These are phyloP conservation scores for Etheostoma perlongum DNA, from an alignment of 2,797 vertebrate species.

Conservation along the genomic window DNA sequence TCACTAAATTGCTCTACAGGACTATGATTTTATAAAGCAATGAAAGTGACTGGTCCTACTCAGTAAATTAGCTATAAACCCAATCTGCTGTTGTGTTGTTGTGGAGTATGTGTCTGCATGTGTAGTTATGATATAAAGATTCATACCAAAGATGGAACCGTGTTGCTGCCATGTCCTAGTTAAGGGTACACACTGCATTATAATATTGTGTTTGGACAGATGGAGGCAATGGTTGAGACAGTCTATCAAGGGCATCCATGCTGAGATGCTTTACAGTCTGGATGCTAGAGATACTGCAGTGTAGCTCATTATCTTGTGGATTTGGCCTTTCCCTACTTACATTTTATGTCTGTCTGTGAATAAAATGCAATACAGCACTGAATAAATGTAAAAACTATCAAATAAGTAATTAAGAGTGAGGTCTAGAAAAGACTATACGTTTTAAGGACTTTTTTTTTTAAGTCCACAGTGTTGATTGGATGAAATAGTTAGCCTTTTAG, in stretches of 20 bases:
- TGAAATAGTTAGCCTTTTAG: constrained; percentile 65
- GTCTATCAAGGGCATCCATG: constrained; percentile 67
- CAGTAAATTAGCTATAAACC: constrained; percentile 73
- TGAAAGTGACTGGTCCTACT: constrained; percentile 60
- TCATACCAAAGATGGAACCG: constrained; percentile 46
- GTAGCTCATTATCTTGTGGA: constrained; percentile 33
- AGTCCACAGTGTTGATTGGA: constrained; percentile 45
- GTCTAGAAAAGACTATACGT: constrained; percentile 21
- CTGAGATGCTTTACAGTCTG: constrained; percentile 55
- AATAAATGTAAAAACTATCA: constrained; percentile 45
- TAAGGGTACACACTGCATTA: constrained; percentile 60
- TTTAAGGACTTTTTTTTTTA: constrained; percentile 18
- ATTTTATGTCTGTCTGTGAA: constrained; percentile 21
- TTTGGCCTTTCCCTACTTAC: constrained; percentile 23
- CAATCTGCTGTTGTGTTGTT: constrained; percentile 56
- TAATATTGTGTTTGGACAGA: constrained; percentile 68
- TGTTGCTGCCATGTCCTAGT: constrained; percentile 65
- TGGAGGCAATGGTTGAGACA: constrained; percentile 75
- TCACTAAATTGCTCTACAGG: constrained; percentile 66
- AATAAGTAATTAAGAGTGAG: constrained; percentile 39
- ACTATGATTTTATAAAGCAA: constrained; percentile 69
- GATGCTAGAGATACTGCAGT: constrained; percentile 36
- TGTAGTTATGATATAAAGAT: constrained; percentile 33
- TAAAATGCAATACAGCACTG: constrained; percentile 19
- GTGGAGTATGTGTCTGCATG: constrained; percentile 17